Evolutionary conservation across 2,113 vertebrate species (phyloP), one percentile per base, ranked within the genome.

Genomic region (Saguinus imperator): DNA sequence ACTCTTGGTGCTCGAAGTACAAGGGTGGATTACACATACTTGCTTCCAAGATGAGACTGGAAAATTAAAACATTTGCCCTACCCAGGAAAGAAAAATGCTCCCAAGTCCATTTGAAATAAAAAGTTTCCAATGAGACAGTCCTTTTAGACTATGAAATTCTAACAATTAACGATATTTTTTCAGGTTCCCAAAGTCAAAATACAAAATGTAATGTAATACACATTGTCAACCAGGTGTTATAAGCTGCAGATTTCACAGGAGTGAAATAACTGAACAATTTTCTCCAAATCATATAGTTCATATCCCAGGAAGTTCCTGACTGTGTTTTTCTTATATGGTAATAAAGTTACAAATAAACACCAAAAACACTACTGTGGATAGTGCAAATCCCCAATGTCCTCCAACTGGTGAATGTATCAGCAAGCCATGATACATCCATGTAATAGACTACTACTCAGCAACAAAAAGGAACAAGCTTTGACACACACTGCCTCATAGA

Each of bases 341-440:
- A 84, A 89, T 58, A n/a, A 20, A 27, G 21, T 93, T 92, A 91
- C 27, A 88, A 95, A 57, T 73, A 97, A 97, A 96, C 82, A 66
- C 2, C 52, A 13, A 79, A 91, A 89, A 27, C 43, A 43, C 43
- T 43, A 43, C 4, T 43, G n/a, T 43, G 27, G 20, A 85, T 66
- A 68, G 82, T 64, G 61, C 20, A 79, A 90, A 64, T 14, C 27
- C 21, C 52, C 81, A 79, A 64, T 8, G 50, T 64, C 43, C 27
- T 87, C 87, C 37, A 68, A 48, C 50, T 37, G 48, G 18, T 72
- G 35, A 96, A 48, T 52, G 35, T 68, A 79, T 35, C 43, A 68
- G 77, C 12, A 82, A 93, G 81, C 55, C 50, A 23, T 55, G 68
- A 8, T 35, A 50, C 4, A 37, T 17, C 32, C 27, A 76, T 20